phyloP scores from a whole-genome alignment of 2,888 invertebrate genomes.

The Nysson spinosus region DNA sequence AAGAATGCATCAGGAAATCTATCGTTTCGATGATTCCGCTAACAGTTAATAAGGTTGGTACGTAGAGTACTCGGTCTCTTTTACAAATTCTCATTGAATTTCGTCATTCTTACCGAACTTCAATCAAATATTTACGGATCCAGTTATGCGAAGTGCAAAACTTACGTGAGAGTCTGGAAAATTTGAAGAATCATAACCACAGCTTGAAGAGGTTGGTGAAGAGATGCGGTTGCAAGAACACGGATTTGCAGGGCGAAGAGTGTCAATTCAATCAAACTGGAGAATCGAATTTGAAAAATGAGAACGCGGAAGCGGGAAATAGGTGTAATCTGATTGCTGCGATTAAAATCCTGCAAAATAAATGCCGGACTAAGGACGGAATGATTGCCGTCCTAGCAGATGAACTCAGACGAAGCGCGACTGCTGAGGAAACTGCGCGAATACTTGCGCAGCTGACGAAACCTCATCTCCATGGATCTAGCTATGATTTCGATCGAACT shows the following conservation, averaged over 20 bases:
- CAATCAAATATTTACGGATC: no score
- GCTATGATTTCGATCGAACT: slow-evolving; percentile 41
- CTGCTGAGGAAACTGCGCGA: slow-evolving; percentile 16
- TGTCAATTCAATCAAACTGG: background rate
- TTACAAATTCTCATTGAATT: no score
- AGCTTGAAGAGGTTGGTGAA: slow-evolving; percentile 31
- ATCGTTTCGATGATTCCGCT: no score
- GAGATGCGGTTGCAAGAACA: background rate
- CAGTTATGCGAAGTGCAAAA: slow-evolving; percentile 42
- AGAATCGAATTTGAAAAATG: background rate
- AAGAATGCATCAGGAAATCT: no score
- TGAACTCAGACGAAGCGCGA: slow-evolving; percentile 34
- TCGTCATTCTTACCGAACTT: no score
- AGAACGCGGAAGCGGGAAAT: background rate
- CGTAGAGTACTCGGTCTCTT: no score
- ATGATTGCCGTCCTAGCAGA: slow-evolving; percentile 49
- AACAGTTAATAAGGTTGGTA: no score
- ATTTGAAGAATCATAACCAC: slow-evolving; percentile 48
- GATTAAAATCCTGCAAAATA: slow-evolving; percentile 42
- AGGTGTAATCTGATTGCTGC: slow-evolving; percentile 33
- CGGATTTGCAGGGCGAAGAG: background rate
- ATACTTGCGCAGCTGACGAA: slow-evolving; percentile 25
- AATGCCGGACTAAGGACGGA: slow-evolving; percentile 50
- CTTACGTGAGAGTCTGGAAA: slow-evolving; percentile 45
- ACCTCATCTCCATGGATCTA: slow-evolving; percentile 1